Evolutionary conservation across 1,140 invertebrate genomes (phyloP).

Genomic region (Teleopsis dalmanni): DNA sequence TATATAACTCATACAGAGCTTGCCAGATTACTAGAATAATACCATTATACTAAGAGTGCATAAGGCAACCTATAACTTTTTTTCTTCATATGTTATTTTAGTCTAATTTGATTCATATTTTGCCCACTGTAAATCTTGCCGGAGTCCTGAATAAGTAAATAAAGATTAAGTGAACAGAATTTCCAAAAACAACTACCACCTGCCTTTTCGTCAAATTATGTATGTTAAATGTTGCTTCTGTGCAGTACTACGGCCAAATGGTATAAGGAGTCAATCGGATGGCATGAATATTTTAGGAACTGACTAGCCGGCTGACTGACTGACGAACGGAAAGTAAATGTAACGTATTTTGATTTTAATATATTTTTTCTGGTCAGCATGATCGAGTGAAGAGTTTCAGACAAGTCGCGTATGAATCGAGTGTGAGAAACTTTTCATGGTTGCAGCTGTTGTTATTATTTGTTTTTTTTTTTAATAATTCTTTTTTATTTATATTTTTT

Average conservation of each 20-base stretch:
- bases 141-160: too few species aligned
- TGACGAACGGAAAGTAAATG: background rate
- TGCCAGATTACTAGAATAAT: too few species aligned
- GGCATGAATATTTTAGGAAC: background rate
- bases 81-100: too few species aligned
- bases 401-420: background rate
- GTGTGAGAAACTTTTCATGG: conserved; percentile 17
- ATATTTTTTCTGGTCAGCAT: too few species aligned
- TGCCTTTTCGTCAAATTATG: conserved; percentile 14
- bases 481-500: background rate
- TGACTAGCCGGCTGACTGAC: background rate
- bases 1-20: too few species aligned
- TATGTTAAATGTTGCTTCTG: conserved; percentile 12
- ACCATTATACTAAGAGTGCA: too few species aligned
- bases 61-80: too few species aligned
- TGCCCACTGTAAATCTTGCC: too few species aligned
- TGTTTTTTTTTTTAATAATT: conserved; percentile 10
- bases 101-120: too few species aligned
- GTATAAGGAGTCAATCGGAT: background rate
- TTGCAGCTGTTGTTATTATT: conserved; percentile 18
- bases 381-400: background rate
- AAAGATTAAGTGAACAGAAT: conserved; percentile 3
- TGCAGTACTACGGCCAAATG: conserved; percentile 1
- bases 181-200: conserved; percentile 14
- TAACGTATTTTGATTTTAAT: too few species aligned